Conservation (phyloP, 2,888 invertebrate species). For the Xiphydria camelus region DNA sequence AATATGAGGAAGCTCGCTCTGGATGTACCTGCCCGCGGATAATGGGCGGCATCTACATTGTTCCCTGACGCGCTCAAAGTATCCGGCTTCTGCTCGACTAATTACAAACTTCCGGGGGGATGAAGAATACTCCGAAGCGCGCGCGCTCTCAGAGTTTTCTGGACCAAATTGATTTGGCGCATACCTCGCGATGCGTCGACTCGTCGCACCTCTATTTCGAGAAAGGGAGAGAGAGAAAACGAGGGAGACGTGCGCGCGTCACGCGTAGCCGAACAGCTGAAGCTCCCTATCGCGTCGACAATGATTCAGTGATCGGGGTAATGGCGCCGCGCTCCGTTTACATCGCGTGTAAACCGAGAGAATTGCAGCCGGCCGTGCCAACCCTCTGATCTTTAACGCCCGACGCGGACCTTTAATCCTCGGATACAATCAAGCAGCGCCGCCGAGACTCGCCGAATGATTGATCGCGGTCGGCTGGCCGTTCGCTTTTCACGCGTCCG, state of each 20-base stretch:
- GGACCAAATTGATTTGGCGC: too few species aligned
- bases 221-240: constrained; percentile 22
- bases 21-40: too few species aligned
- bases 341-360: constrained; percentile 44
- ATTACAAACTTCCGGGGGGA: too few species aligned
- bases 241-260: constrained; percentile 8
- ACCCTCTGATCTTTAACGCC: constrained; percentile 50
- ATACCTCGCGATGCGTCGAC: too few species aligned
- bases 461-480: not conserved
- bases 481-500: not conserved
- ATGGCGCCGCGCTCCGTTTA: constrained; percentile 46
- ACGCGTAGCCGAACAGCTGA: constrained; percentile 47
- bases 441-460: not conserved
- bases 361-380: constrained; percentile 28
- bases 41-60: too few species aligned
- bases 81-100: too few species aligned
- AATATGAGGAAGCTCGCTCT: constrained; percentile 15
- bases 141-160: too few species aligned
- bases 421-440: not conserved
- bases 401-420: constrained; percentile 40
- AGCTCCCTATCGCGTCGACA: constrained; percentile 54
- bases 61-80: too few species aligned
- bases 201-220: too few species aligned
- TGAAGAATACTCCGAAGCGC: too few species aligned
- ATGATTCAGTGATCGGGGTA: constrained; percentile 54